Evolutionary conservation across 1,140 invertebrate species (phyloP), one percentile per base, ranked within the genome.

Genomic region (Trinorchestia longiramus): DNA sequence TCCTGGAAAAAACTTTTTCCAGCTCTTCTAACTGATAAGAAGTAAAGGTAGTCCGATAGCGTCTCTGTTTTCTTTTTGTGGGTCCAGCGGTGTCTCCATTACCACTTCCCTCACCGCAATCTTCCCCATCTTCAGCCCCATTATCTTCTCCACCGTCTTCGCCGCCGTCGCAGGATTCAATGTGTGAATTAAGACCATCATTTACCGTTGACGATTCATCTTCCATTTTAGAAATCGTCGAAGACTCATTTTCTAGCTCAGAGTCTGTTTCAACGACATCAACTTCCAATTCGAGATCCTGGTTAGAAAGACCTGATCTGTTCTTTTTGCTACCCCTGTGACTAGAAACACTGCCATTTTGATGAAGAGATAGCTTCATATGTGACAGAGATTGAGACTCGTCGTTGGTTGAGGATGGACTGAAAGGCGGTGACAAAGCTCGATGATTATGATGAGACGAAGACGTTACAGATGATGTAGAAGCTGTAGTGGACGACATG

Each of bases 1-100:
- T 99, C 97, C 99, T 98, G 0, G 99, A 98, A 97, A 99, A 99
- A 0, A 99, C 99, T 97, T 99, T 99, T 97, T 99, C 99, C 96
- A 99, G 97, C 97, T 99, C 99, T 97, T 99, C 99, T 95, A 99
- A 97, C 97, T 99, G 99, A 97, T 99, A 99, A 97, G 98, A 99
- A 17, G 99, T 99, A 97, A 99, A 99, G 77, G 99, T 99, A 1
- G 99, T 99, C 95, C 99, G 98, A 97, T 99, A 99, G 87, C 99
- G 97, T 3, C 99, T 98, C 97, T 99, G 99, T 97, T 99, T 99
- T 96, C 99, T 98, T 97, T 99, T 99, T 0, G 99, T 99, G 0
- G 97, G 96, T 90, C 97, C 97, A 97, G 98, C 99, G 95, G 99
- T 98, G 47, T 87, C 87, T 45, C 90, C 90, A 43, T 43, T 47